These are phyloP conservation scores for Oxystoma pomonae DNA, from an alignment of 2,888 invertebrate genomes.

Conservation along the genomic window DNA sequence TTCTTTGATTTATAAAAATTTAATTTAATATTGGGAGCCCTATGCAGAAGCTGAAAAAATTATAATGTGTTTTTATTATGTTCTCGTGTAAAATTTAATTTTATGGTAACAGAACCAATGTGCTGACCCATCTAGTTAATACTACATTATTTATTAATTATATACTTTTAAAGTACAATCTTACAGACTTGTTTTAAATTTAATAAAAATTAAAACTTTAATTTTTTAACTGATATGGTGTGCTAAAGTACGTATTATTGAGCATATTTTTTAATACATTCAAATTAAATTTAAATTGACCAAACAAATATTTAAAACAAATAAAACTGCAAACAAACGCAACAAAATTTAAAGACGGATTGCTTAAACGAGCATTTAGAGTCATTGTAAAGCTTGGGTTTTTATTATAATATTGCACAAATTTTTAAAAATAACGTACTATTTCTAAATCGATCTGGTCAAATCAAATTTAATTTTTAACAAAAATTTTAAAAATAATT, in stretches of 20 bases:
- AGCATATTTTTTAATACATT: not conserved
- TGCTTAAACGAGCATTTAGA: no score
- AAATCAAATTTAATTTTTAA: not conserved
- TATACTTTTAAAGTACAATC: constrained; percentile 32
- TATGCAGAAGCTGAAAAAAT: no score
- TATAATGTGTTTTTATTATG: no score
- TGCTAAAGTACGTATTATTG: not conserved
- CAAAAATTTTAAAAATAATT: not conserved
- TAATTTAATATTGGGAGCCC: no score
- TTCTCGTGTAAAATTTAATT: no score
- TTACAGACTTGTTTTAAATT: constrained; percentile 29
- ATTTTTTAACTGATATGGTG: not conserved
- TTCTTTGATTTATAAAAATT: no score
- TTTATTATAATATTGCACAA: not conserved
- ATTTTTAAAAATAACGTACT: not conserved
- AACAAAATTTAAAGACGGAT: no score
- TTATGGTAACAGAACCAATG: no score
- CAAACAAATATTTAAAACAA: not conserved
- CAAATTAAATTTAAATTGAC: not conserved
- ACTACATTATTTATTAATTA: not conserved
- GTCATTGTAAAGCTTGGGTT: not conserved
- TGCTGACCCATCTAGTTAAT: no score
- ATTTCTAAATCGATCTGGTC: not conserved
- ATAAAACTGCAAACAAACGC: no score
- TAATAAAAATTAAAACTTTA: constrained; percentile 13